These are phyloP conservation scores for Helarctos malayanus DNA, from an alignment of 2,797 vertebrate genomes.

Conservation along the genomic window DNA sequence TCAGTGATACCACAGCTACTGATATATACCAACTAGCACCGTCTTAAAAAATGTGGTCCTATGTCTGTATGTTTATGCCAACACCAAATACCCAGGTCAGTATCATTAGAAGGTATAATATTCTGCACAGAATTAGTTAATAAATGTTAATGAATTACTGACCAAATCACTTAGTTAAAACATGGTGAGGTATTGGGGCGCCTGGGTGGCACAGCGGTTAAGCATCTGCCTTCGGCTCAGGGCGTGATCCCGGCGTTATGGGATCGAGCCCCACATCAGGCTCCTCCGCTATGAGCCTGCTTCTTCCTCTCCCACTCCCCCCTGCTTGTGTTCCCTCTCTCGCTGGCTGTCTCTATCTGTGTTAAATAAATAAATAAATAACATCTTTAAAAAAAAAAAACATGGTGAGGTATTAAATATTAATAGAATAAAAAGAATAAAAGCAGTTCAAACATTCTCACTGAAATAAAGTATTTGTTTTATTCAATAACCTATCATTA, in stretches of 20 bases:
- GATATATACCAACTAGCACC: neutral
- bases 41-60: neutral
- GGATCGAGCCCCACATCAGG: no score
- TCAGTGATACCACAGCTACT: neutral
- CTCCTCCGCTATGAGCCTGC: no score
- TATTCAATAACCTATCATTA: conserved; percentile 14
- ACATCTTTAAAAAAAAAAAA: neutral
- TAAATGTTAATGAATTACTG: conserved; percentile 42
- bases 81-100: neutral
- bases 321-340: no score
- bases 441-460: neutral
- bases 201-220: no score
- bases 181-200: neutral
- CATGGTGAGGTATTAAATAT: neutral
- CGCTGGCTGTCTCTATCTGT: no score
- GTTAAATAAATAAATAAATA: no score
- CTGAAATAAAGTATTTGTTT: neutral
- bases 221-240: no score
- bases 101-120: neutral
- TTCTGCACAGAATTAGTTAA: conserved; percentile 26
- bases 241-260: no score
- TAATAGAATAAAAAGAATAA: conserved; percentile 5
- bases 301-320: no score
- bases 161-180: conserved; percentile 1
- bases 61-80: neutral